Evolutionary conservation across 2,888 invertebrate genomes (phyloP), one percentile per base, ranked within the genome.

Genomic region (Macaria notata): DNA sequence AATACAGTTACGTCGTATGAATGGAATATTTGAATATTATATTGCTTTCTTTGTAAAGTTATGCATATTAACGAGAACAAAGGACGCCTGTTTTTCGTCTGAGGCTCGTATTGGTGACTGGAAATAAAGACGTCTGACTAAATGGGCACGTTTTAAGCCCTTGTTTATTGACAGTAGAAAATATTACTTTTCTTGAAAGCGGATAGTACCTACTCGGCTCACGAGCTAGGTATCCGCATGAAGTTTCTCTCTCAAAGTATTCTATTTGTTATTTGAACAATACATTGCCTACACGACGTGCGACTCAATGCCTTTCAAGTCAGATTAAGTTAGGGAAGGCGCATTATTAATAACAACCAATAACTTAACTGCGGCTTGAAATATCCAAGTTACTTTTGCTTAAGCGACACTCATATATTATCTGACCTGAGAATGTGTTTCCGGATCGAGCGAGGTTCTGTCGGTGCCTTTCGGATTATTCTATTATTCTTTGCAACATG

Each of bases 321-420:
- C 88, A 85, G 90, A 90, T 90, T 89, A 90, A 86, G 85, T 88
- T 85, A 86, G 83, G 84, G 86, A 87, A 87, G 85, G 80, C 81
- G 77, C 76, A 78, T 89, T 90, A 88, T 89, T 89, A 89, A 90
- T 89, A 90, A 86, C 86, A 76, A 78, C 84, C 89, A 88, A 90
- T 90, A 90, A 88, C 80, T 90, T 87, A 88, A 80, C 79, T 73
- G 75, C 71, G 70, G 79, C 81, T 87, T 89, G 88, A 89, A 88
- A 88, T 89, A 90, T 90, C 85, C 87, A 79, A 85, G 82, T 84
- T 82, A 86, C 84, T 88, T 88, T 88, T 84, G 86, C 88, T 86
- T 88, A 88, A 89, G 86, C 80, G 87, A 88, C 84, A 79, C 76
- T 79, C 78, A 82, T 90, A 83, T 84, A 85, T 89, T 85, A 86